phyloP scores from a whole-genome alignment of 2,797 vertebrate species.

The Ctenosaura bakeri region DNA sequence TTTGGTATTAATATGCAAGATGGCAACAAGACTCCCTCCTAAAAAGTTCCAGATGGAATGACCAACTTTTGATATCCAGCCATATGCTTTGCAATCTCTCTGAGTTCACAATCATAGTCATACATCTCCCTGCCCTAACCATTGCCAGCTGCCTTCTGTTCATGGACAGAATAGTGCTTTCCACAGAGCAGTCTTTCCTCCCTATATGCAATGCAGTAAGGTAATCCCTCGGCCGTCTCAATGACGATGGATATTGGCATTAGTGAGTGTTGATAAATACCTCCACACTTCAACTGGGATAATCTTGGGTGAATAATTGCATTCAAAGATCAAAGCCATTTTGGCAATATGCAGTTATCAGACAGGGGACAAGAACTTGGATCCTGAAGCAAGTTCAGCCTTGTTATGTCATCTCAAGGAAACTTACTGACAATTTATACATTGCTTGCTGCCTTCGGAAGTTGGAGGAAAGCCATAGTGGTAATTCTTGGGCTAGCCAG shows the following conservation, averaged over 20 bases:
- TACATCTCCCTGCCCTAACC: conserved; percentile 45
- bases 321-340: conserved; percentile 41
- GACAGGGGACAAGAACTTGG: conserved; percentile 15
- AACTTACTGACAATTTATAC: background rate
- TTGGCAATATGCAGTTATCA: conserved; percentile 39
- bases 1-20: conserved; percentile 64
- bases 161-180: conserved; percentile 45
- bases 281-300: conserved; percentile 42
- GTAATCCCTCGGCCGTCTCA: conserved; percentile 2
- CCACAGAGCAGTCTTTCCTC: conserved; percentile 53
- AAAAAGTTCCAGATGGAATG: conserved; percentile 67
- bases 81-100: conserved; percentile 34
- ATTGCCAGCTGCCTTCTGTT: conserved; percentile 63
- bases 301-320: conserved; percentile 46
- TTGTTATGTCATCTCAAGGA: background rate
- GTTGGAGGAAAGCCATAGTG: background rate
- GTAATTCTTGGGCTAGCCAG: background rate
- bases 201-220: conserved; percentile 42
- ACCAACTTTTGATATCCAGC: conserved; percentile 27
- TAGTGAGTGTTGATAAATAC: conserved; percentile 62
- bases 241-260: conserved; percentile 40
- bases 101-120: conserved; percentile 54
- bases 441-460: background rate
- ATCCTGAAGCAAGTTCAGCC: background rate
- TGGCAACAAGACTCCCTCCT: conserved; percentile 54